phyloP scores from a whole-genome alignment of 1,140 invertebrate species.

The Temnothorax longispinosus region DNA sequence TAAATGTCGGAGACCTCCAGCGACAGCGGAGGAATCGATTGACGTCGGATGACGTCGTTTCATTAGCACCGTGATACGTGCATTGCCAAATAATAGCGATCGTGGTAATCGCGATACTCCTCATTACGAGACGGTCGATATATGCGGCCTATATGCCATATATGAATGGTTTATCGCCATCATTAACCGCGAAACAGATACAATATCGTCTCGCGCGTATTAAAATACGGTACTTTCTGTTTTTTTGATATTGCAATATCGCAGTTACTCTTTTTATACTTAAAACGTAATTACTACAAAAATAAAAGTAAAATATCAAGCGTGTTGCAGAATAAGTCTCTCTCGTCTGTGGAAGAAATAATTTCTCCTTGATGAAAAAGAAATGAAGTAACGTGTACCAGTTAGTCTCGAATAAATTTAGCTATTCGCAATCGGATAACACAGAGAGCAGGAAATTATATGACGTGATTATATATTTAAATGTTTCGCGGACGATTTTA shows the following conservation, averaged over 20 bases:
- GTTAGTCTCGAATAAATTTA: conserved; percentile 9
- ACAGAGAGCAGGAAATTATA: conserved; percentile 14
- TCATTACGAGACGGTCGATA: conserved; percentile 36
- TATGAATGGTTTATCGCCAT: not conserved
- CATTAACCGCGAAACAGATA: not conserved
- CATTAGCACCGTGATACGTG: conserved; percentile 41
- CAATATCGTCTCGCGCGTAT: not conserved
- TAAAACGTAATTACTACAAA: not conserved
- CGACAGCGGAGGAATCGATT: conserved; percentile 41
- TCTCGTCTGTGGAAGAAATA: not conserved
- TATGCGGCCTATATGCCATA: not conserved
- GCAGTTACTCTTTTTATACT: no score
- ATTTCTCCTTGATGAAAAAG: not conserved
- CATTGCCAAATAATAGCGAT: conserved; percentile 40
- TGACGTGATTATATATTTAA: conserved; percentile 23
- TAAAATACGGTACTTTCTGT: not conserved
- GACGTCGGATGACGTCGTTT: conserved; percentile 51
- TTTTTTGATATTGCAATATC: not conserved
- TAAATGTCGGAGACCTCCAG: conserved; percentile 59
- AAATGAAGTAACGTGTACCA: not conserved
- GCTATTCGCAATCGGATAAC: not conserved
- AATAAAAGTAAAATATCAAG: not conserved
- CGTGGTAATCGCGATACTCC: conserved; percentile 24
- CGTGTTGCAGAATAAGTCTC: not conserved
- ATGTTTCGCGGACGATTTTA: conserved; percentile 10